These are phyloP conservation scores for Epinotia nisella DNA, from an alignment of 2,888 invertebrate genomes.

Conservation along the genomic window DNA sequence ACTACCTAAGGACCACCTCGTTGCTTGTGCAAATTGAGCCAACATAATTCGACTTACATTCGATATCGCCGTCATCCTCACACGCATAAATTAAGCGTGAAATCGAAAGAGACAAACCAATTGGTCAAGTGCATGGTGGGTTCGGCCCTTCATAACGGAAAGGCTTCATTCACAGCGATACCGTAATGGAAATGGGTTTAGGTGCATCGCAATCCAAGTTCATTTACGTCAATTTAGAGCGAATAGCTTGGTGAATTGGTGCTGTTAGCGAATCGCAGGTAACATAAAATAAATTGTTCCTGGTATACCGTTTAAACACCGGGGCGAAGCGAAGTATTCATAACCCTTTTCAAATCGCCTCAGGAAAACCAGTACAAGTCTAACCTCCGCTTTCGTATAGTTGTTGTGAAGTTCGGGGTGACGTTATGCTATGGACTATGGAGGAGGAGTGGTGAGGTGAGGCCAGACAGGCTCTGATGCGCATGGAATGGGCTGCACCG, in stretches of 20 bases:
- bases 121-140: constrained; percentile 10
- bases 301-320: constrained; percentile 38
- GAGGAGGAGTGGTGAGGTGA: not conserved
- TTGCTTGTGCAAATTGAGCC: constrained; percentile 1
- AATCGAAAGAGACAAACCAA: constrained; percentile 11
- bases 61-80: constrained; percentile 2
- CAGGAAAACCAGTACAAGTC: not conserved
- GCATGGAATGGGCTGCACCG: constrained; percentile 28
- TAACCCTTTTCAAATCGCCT: not conserved
- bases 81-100: constrained; percentile 12
- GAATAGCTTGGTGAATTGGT: constrained; percentile 61
- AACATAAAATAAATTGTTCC: constrained; percentile 40
- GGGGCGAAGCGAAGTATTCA: constrained; percentile 8
- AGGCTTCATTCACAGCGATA: constrained; percentile 55
- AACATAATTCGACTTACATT: not conserved
- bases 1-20: not conserved
- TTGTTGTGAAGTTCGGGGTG: not conserved
- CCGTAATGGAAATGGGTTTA: constrained; percentile 1
- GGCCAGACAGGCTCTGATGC: not conserved
- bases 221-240: constrained; percentile 1
- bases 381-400: not conserved
- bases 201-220: not conserved
- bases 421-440: not conserved
- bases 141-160: constrained; percentile 64
- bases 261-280: constrained; percentile 50